A percentile compares a stretch with the other conserved stretches of the same genome.
These are phyloP conservation scores for Endotricha flammealis DNA, from an alignment of 2,888 invertebrate species.

Conservation along the genomic window DNA sequence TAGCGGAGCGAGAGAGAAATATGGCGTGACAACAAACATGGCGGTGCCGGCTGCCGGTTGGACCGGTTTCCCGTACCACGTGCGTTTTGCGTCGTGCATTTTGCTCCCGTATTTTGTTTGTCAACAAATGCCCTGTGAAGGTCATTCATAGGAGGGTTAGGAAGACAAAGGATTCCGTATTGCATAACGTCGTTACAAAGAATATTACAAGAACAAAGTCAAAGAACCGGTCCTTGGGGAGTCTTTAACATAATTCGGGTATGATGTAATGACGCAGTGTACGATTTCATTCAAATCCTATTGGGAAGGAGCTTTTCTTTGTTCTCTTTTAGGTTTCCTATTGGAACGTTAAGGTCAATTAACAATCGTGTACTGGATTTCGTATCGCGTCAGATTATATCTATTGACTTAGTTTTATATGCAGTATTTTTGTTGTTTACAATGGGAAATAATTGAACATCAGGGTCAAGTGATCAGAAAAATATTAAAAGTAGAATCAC, in stretches of 20 bases:
- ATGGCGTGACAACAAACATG: constrained; percentile 76
- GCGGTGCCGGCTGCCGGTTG: constrained; percentile 70
- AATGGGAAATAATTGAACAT: too few species aligned
- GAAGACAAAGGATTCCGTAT: constrained; percentile 55
- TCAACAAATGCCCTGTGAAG: constrained; percentile 75
- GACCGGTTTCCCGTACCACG: constrained; percentile 69
- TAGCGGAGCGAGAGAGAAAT: constrained; percentile 43
- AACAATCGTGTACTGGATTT: constrained; percentile 3
- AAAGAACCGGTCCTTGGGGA: constrained; percentile 1
- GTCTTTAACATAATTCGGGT: constrained; percentile 11
- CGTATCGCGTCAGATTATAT: too few species aligned
- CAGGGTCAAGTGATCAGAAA: too few species aligned
- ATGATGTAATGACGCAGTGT: constrained; percentile 15
- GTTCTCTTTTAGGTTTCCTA: constrained; percentile 15
- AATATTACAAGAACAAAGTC: constrained; percentile 6
- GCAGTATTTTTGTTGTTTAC: too few species aligned
- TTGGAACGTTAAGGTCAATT: neutral
- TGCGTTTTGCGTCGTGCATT: constrained; percentile 60
- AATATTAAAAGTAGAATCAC: too few species aligned
- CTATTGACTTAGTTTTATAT: too few species aligned
- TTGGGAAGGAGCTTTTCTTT: constrained; percentile 15
- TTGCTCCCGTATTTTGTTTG: constrained; percentile 68
- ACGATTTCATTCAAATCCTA: constrained; percentile 23
- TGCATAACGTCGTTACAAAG: constrained; percentile 35
- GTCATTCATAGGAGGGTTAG: constrained; percentile 60